Percentiles rank a stretch among this genome's conserved stretches.
phyloP scores from a whole-genome alignment of 1,140 invertebrate genomes.

The Pseudomyrmex pallidus region DNA sequence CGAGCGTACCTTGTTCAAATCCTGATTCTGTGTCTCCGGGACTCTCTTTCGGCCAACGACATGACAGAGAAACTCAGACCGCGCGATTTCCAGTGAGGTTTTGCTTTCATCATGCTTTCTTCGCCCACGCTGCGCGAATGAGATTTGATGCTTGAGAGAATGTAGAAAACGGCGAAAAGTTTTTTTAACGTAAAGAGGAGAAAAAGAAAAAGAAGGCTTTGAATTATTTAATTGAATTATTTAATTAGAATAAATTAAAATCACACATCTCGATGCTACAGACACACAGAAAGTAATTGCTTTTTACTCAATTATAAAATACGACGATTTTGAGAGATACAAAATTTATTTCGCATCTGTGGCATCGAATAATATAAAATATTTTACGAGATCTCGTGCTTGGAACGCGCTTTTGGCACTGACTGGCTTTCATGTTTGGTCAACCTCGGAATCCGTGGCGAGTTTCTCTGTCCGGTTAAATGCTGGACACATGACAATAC shows the following conservation, averaged over 20 bases:
- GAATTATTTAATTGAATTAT: not conserved
- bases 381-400: conserved; percentile 37
- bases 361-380: not conserved
- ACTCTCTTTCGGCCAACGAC: conserved; percentile 53
- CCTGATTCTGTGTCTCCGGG: conserved; percentile 58
- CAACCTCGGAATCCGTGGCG: conserved; percentile 19
- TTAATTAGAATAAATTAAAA: no score
- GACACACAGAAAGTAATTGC: not conserved
- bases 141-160: conserved; percentile 26
- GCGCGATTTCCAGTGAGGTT: conserved; percentile 13
- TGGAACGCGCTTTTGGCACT: conserved; percentile 53
- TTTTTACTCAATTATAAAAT: not conserved
- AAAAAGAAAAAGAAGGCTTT: not conserved
- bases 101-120: conserved; percentile 57
- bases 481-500: conserved; percentile 60
- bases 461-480: conserved; percentile 70
- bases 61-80: conserved; percentile 65
- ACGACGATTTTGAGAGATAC: not conserved
- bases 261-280: not conserved
- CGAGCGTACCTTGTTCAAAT: conserved; percentile 67
- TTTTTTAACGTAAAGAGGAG: not conserved
- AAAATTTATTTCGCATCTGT: not conserved
- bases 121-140: conserved; percentile 36
- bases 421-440: conserved; percentile 48
- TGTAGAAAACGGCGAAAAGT: conserved; percentile 1